Evolutionary conservation across 2,888 invertebrate genomes (phyloP), one percentile per base, ranked within the genome.

Genomic region (Erpobdella octoculata): DNA sequence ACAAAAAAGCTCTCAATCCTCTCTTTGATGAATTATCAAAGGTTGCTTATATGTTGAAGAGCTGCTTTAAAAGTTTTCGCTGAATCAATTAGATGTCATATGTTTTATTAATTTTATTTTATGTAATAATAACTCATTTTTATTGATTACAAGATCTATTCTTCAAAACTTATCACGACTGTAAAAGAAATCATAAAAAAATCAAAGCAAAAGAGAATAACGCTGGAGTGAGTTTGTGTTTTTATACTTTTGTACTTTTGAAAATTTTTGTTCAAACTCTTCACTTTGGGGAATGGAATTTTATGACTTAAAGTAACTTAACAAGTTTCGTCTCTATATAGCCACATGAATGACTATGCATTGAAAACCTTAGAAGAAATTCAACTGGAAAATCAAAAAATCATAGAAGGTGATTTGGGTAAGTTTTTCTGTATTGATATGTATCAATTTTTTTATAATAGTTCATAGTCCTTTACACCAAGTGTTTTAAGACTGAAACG

Each of bases 121-220:
- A 21, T 21, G 12, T 48, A n/a, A n/a, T n/a, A n/a, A n/a, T n/a
- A n/a, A n/a, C n/a, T n/a, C n/a, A n/a, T n/a, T n/a, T n/a, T n/a
- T n/a, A n/a, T n/a, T n/a, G n/a, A n/a, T n/a, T n/a, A n/a, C n/a
- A 1, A 67, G 67, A 31, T 67, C 31, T 67, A 67, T 31, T 67
- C 67, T 21, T 28, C 25, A 9, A 18, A 67, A 9, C 33, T 67
- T 31, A 67, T 37, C 9, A 25, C 67, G 6, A 25, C 67, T 31
- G 15, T 67, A 41, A 67, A 28, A n/a, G 67, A 67, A 4, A 67
- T 67, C 25, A n/a, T 67, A 21, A 37, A 67, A n/a, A 37, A 37
- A 31, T 31, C n/a, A 21, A 18, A 21, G 12, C 21, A 4, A n/a
- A 28, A 8, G n/a, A 33, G 67, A 18, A 21, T 67, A 21, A 67